Conservation (phyloP, 2,113 vertebrate species). For the Herpetotheres cachinnans region DNA sequence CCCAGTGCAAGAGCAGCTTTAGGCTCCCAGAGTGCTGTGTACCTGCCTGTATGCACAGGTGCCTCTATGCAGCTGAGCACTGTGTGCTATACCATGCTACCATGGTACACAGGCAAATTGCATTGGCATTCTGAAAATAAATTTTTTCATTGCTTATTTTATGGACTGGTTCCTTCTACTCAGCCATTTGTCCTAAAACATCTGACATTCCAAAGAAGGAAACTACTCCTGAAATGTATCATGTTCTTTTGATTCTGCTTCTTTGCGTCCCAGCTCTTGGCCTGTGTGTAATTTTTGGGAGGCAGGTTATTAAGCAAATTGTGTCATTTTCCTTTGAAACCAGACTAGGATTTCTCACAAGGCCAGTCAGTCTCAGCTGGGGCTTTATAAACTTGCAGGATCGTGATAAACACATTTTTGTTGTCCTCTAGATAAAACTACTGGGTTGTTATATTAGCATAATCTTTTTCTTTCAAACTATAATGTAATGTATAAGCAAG, state of each 20-base stretch:
- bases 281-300: not conserved
- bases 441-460: not conserved
- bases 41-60: not conserved
- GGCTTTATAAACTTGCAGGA: not conserved
- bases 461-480: constrained; percentile 35
- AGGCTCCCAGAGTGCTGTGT: fast-evolving
- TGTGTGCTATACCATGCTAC: not conserved
- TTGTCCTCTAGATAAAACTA: not conserved
- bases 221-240: not conserved
- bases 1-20: not conserved
- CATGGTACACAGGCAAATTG: not conserved
- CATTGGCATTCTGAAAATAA: not conserved
- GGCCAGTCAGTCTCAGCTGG: not conserved
- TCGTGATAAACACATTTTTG: fast-evolving
- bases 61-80: too few relatives aligned
- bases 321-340: not conserved
- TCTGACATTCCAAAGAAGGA: not conserved
- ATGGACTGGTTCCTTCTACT: not conserved
- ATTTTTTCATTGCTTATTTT: not conserved
- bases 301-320: not conserved
- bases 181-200: not conserved
- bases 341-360: not conserved
- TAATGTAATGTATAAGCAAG: constrained; percentile 1
- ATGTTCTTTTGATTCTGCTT: not conserved
- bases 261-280: not conserved